Percentiles rank a stretch among this genome's conserved stretches.
phyloP scores from a whole-genome alignment of 2,888 invertebrate species.

The Thumatha senex region DNA sequence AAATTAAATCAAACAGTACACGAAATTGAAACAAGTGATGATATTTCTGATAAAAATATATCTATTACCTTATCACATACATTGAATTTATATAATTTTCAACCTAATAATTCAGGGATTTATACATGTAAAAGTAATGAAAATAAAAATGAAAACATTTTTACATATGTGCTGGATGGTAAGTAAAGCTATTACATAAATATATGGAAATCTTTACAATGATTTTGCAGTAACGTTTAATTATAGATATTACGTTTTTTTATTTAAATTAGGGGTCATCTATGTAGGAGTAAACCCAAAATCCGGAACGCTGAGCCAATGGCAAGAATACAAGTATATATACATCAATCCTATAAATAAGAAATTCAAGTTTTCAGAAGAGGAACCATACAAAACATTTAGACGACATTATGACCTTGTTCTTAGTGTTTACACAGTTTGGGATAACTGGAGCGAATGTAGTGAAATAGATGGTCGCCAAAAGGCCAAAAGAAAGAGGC shows the following conservation, averaged over 20 bases:
- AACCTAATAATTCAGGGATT: slow-evolving; percentile 37
- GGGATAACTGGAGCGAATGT: slow-evolving; percentile 82
- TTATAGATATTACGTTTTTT: too few species aligned
- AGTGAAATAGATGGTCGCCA: slow-evolving; percentile 62
- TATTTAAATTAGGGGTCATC: slow-evolving; percentile 13
- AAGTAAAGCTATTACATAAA: slow-evolving; percentile 4
- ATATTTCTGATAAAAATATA: slow-evolving; percentile 8
- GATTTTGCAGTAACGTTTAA: too few species aligned
- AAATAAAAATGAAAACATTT: slow-evolving; percentile 3
- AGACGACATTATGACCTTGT: slow-evolving; percentile 59
- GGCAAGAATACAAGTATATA: slow-evolving; percentile 73
- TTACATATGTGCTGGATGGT: slow-evolving; percentile 32
- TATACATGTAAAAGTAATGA: slow-evolving; percentile 34
- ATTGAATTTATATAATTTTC: slow-evolving; percentile 34
- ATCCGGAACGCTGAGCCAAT: slow-evolving; percentile 44
- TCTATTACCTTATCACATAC: slow-evolving; percentile 27
- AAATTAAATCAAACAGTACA: slow-evolving; percentile 8
- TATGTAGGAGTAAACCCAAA: slow-evolving; percentile 9
- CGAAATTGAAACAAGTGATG: slow-evolving; percentile 11
- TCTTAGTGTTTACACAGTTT: slow-evolving; percentile 75
- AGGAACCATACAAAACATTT: slow-evolving; percentile 62
- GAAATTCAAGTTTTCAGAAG: slow-evolving; percentile 64
- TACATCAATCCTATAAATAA: slow-evolving; percentile 71
- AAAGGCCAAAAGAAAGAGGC: slow-evolving; percentile 59
- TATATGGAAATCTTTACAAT: not conserved